Evolutionary conservation across 2,797 vertebrate species (phyloP).

Genomic region (Darevskia nairensis): DNA sequence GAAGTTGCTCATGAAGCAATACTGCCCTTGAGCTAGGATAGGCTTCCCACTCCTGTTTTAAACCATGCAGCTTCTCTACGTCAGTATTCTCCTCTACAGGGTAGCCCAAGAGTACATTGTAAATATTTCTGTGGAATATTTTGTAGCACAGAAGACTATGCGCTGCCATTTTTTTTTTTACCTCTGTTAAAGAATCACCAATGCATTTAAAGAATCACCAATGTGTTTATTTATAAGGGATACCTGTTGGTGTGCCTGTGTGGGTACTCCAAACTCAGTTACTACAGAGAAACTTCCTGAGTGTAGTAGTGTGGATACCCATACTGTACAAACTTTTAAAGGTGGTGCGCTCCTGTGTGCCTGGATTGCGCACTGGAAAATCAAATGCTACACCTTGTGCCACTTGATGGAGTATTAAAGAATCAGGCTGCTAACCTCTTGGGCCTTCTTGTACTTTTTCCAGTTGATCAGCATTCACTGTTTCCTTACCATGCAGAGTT

Average conservation of each 20-base stretch:
- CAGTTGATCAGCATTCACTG: background rate
- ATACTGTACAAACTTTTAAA: background rate
- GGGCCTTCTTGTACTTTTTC: background rate
- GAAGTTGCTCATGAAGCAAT: too few relatives aligned
- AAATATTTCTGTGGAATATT: fast-evolving
- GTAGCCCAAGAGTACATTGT: background rate
- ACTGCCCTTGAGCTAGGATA: background rate
- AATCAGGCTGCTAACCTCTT: background rate
- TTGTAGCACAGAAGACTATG: background rate
- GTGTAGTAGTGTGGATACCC: background rate
- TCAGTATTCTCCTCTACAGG: background rate
- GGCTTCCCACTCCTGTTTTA: background rate
- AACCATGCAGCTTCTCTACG: background rate
- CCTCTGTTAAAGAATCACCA: too few relatives aligned
- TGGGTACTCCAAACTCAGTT: background rate
- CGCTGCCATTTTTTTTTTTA: too few relatives aligned
- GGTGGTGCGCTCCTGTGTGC: background rate
- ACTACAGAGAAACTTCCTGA: background rate
- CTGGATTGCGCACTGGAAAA: background rate
- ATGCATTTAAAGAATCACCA: background rate
- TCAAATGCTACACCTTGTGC: background rate
- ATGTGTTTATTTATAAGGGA: background rate
- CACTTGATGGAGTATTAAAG: background rate
- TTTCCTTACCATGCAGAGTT: conserved; percentile 3
- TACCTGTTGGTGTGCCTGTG: background rate